A percentile compares a stretch with the other conserved stretches of the same genome.
Conservation (phyloP, 2,888 invertebrate genomes). For the Meiosimyza decipiens region DNA sequence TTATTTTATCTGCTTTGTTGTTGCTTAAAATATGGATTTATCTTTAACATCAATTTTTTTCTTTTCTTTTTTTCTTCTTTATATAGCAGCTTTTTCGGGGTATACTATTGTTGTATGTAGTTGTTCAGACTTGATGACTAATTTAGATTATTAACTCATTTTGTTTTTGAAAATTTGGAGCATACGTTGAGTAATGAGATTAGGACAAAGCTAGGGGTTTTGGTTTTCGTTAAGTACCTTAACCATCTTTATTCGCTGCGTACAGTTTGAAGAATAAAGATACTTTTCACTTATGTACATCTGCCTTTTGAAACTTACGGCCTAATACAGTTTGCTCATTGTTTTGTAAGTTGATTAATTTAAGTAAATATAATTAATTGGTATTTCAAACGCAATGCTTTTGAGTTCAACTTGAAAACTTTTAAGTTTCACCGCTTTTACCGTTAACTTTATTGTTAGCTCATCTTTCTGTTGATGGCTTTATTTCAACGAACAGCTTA, state of each 20-base stretch:
- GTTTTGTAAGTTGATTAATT: conserved; percentile 35
- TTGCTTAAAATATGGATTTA: conserved; percentile 25
- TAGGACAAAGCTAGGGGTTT: conserved; percentile 11
- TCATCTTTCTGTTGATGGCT: no score
- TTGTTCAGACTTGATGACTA: conserved; percentile 34
- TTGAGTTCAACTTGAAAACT: no score
- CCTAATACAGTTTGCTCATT: not conserved
- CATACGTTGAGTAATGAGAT: conserved; percentile 14
- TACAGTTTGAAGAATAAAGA: no score
- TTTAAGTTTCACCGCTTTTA: no score
- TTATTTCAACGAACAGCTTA: no score
- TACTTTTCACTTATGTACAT: no score
- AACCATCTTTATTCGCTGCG: no score
- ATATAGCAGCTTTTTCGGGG: conserved; percentile 2
- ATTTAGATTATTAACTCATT: conserved; percentile 40
- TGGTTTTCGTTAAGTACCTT: not conserved
- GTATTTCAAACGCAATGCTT: conserved; percentile 13
- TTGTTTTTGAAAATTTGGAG: conserved; percentile 28
- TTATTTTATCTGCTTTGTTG: conserved; percentile 14
- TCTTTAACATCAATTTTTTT: conserved; percentile 34
- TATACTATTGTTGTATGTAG: conserved; percentile 11
- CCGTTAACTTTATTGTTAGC: no score
- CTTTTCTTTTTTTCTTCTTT: conserved; percentile 2
- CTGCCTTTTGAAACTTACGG: no score
- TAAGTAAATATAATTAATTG: conserved; percentile 37